These are phyloP conservation scores for Pristionchus mayeri DNA, from an alignment of 2,888 invertebrate genomes.

Conservation along the genomic window DNA sequence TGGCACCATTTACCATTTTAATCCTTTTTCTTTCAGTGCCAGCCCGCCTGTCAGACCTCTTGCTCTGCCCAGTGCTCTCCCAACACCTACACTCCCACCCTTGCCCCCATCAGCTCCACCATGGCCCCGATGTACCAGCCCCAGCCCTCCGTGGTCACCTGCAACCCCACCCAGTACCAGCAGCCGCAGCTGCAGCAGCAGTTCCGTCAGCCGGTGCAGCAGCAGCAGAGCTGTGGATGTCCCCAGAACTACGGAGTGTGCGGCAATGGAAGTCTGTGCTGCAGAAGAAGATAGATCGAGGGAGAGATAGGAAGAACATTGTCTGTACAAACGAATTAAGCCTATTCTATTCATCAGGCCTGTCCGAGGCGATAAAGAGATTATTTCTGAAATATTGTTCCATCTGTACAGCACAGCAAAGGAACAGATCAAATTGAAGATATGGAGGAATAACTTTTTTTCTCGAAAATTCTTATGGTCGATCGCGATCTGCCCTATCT, in stretches of 20 bases:
- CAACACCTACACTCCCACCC: conserved; percentile 51
- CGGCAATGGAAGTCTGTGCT: conserved; percentile 55
- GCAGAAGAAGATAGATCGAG: conserved; percentile 50
- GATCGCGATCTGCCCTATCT: no score
- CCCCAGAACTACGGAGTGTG: conserved; percentile 55
- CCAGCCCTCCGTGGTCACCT: conserved; percentile 25
- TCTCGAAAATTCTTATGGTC: no score
- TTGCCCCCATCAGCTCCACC: conserved; percentile 38
- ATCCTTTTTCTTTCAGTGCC: conserved; percentile 56
- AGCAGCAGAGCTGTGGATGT: conserved; percentile 50
- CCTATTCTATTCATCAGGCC: conserved; percentile 6
- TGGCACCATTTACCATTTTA: neutral
- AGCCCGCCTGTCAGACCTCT: conserved; percentile 60
- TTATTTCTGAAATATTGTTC: neutral
- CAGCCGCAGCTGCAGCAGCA: conserved; percentile 24
- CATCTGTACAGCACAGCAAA: no score
- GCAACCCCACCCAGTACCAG: neutral
- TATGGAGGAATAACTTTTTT: no score
- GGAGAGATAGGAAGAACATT: neutral
- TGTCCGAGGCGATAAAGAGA: conserved; percentile 4
- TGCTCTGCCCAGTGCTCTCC: conserved; percentile 63
- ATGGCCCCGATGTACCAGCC: conserved; percentile 2
- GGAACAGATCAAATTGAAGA: no score
- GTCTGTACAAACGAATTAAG: conserved; percentile 45
- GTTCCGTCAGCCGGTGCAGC: conserved; percentile 5